phyloP scores from a whole-genome alignment of 1,140 invertebrate genomes.

The Penaeus japonicus region DNA sequence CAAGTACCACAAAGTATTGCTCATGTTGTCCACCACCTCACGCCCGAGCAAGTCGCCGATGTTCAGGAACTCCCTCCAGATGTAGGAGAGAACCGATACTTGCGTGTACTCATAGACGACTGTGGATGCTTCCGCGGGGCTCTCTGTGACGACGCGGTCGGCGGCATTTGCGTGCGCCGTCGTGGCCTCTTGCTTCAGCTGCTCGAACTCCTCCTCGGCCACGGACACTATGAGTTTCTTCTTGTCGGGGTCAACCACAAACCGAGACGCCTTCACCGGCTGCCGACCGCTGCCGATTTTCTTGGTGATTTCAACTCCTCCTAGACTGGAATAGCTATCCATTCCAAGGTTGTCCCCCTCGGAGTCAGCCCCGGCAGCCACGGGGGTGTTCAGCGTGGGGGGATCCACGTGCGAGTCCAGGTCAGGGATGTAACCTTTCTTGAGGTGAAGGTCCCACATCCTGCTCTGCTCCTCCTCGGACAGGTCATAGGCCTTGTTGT shows the following conservation, averaged over 20 bases:
- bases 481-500: constrained; percentile 21
- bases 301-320: too few species aligned
- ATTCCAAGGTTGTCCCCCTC: too few species aligned
- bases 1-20: not conserved
- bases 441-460: constrained; percentile 14
- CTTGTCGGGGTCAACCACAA: constrained; percentile 21
- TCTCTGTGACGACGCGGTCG: not conserved
- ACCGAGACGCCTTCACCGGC: not conserved
- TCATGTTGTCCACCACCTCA: constrained; percentile 11
- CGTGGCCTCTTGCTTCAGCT: not conserved
- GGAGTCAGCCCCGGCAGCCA: too few species aligned
- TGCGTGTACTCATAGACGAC: constrained; percentile 26
- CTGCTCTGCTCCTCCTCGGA: not conserved
- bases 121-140: not conserved
- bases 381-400: not conserved
- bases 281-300: not conserved
- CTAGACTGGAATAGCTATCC: too few species aligned
- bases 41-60: constrained; percentile 24
- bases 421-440: not conserved
- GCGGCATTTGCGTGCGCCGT: not conserved
- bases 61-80: constrained; percentile 30
- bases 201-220: constrained; percentile 3
- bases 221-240: constrained; percentile 21
- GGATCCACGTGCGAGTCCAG: not conserved
- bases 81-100: not conserved